Conservation (phyloP, 2,113 vertebrate genomes). For the Perca flavescens region DNA sequence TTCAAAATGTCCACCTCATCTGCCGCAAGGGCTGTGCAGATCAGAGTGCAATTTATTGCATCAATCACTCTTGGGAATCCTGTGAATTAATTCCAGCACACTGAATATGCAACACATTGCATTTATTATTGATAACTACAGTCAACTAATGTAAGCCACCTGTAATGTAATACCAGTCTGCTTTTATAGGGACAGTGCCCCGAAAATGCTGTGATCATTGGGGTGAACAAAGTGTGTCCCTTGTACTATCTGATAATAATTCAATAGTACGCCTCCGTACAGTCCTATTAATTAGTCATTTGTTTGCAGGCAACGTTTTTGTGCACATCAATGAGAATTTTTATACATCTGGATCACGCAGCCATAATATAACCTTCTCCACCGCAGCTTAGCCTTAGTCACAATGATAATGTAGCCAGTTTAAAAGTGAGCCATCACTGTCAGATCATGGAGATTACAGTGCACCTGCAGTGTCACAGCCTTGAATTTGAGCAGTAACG, state of each 20-base stretch:
- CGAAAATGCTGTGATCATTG: conserved; percentile 28
- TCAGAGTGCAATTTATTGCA: conserved; percentile 59
- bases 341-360: conserved; percentile 22
- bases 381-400: not conserved
- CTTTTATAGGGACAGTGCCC: not conserved
- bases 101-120: conserved; percentile 59
- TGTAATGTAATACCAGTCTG: conserved; percentile 31
- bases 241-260: conserved; percentile 9
- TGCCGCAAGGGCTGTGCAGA: conserved; percentile 42
- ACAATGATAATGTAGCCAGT: not conserved
- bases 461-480: not conserved
- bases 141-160: conserved; percentile 43
- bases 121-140: conserved; percentile 61
- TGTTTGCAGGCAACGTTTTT: conserved; percentile 30
- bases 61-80: conserved; percentile 62
- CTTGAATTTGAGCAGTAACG: not conserved
- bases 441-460: not conserved
- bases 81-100: conserved; percentile 59
- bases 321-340: conserved; percentile 12
- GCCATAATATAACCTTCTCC: conserved; percentile 1
- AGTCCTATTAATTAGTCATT: conserved; percentile 17
- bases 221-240: conserved; percentile 5
- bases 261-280: conserved; percentile 12
- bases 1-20: conserved; percentile 57
- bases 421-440: conserved; percentile 4